Conservation (phyloP, 2,797 vertebrate genomes). For the Dendrocincla tyrannina region DNA sequence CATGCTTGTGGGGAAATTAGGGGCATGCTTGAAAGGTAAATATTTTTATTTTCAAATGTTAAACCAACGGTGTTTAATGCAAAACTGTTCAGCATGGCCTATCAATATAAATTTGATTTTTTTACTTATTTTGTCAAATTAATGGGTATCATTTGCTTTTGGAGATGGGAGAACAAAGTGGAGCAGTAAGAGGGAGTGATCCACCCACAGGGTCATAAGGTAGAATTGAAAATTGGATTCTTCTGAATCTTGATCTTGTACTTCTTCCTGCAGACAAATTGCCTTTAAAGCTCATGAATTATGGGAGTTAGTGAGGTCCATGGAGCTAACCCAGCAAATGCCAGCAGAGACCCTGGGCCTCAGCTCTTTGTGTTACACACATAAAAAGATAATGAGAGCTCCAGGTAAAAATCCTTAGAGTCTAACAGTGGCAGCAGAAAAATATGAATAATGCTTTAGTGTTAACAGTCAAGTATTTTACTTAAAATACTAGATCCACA, state of each 20-base stretch:
- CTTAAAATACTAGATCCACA: background rate
- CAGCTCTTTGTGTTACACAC: background rate
- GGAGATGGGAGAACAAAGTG: background rate
- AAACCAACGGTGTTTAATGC: background rate
- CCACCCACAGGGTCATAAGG: background rate
- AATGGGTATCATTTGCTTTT: background rate
- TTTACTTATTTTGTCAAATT: background rate
- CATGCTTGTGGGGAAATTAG: background rate
- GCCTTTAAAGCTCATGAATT: background rate
- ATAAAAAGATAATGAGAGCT: background rate
- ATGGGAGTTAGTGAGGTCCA: background rate
- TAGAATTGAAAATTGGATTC: background rate
- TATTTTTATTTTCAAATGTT: slow-evolving; percentile 23
- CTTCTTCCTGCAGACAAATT: slow-evolving; percentile 6
- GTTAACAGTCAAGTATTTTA: background rate
- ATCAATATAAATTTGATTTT: background rate
- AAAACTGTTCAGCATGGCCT: background rate
- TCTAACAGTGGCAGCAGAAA: background rate
- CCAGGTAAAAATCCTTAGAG: background rate
- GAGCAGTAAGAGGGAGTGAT: background rate
- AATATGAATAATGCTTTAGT: background rate
- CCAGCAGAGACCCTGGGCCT: background rate
- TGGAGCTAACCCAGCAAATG: background rate
- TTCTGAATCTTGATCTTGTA: background rate
- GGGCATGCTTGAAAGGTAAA: background rate